Base-by-base conservation (phyloP, 1,140 invertebrate species). In the Papilio polyxenes region DNA sequence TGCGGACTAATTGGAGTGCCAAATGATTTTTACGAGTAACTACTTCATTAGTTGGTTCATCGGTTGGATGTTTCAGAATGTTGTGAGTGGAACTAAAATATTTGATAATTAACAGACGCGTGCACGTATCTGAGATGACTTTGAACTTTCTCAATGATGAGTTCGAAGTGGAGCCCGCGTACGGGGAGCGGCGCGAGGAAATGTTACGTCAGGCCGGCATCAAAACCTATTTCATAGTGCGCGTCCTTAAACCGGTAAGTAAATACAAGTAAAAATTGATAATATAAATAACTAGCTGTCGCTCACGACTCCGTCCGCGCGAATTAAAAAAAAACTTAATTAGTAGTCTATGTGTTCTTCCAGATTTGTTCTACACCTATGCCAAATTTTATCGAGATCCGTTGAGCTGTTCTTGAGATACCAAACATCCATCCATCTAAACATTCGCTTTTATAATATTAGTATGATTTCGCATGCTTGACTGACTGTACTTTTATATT, bases 71-170 rank as follows among this genome's bases (percentile, higher is more conserved):
- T 59, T n/a, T 59, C 8, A 59, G 17, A 59, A 7, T 10, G n/a
- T 20, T 59, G 9, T 3, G 7, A n/a, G 17, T 17, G 17, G n/a
- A n/a, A 20, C 10, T 51, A 51, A 51, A 40, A 56, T 17, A 78
- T 59, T 80, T 59, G 53, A 82, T 87, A 82, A 78, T 93, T 95
- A 87, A 56, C 94, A 98, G 98, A 85, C 96, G 98, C 88, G 98
- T 99, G 7, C 99, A 99, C 94, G 98, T 99, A 86, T 99, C 98
- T 11, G 98, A 99, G 89, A 97, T 97, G 85, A 99, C 99, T 0
- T 94, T 99, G 80, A 96, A 97, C 84, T 98, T 97, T 90, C 95
- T 99, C 49, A 97, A 98, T 87, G 98, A 97, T 8, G 98, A 99
- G 91, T 99, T 99, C 90, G 98, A 99, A 95, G 98, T 99, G 74